phyloP scores from a whole-genome alignment of 2,797 vertebrate genomes.

The Ispidina picta region DNA sequence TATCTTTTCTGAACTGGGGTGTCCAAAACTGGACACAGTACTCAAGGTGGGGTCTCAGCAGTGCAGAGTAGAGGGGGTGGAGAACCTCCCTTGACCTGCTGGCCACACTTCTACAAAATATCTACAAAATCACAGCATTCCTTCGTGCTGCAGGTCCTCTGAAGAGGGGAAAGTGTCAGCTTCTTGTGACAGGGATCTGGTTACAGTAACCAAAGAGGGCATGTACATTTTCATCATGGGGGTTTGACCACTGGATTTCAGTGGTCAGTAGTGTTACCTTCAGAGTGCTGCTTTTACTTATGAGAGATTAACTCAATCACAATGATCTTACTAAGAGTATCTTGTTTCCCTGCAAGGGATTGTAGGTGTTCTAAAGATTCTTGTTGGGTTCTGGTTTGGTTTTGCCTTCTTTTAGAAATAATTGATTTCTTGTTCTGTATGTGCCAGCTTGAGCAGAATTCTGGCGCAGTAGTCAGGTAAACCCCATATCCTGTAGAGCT shows the following conservation, averaged over 20 bases:
- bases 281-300: background rate
- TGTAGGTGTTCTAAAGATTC: background rate
- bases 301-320: background rate
- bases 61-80: too few relatives aligned
- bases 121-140: background rate
- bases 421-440: accelerated
- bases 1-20: too few relatives aligned
- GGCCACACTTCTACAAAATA: background rate
- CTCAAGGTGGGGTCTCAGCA: too few relatives aligned
- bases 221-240: background rate
- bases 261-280: background rate
- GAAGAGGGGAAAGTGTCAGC: background rate
- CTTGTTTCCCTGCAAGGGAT: background rate
- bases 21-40: too few relatives aligned
- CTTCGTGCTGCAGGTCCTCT: background rate
- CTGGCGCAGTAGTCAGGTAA: background rate
- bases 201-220: background rate
- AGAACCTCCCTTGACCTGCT: too few relatives aligned
- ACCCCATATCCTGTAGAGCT: background rate
- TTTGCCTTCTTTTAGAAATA: background rate
- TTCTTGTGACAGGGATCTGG: background rate
- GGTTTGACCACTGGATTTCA: background rate
- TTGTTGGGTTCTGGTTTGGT: background rate
- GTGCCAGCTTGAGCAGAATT: background rate
- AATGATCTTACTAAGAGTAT: background rate